Evolutionary conservation across 2,888 invertebrate species (phyloP).

Genomic region (Tinea semifulvella): DNA sequence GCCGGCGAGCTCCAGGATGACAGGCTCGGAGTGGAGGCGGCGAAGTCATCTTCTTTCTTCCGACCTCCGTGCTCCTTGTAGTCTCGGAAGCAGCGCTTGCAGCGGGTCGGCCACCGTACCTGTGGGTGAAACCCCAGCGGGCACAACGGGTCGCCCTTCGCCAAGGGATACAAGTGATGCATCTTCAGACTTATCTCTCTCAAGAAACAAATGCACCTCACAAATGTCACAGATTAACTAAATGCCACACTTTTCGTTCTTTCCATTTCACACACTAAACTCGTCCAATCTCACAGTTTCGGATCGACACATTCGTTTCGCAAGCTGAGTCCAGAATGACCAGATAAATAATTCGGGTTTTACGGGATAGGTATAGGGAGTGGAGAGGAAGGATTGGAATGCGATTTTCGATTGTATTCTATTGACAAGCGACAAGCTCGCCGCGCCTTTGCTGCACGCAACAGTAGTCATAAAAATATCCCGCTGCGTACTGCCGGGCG

Average conservation of each 20-base stretch:
- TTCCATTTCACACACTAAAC: neutral
- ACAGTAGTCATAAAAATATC: constrained; percentile 63
- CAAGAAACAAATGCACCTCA: constrained; percentile 48
- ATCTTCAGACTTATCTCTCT: constrained; percentile 45
- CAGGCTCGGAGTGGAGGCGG: constrained; percentile 82
- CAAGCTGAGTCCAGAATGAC: neutral
- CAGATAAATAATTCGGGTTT: too few relatives aligned
- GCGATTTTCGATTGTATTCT: constrained; percentile 47
- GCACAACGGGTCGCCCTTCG: constrained; percentile 88
- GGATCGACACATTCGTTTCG: constrained; percentile 11
- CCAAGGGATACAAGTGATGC: constrained; percentile 80
- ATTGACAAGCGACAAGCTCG: constrained; percentile 36
- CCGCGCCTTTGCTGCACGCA: constrained; percentile 51
- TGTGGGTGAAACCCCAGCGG: constrained; percentile 95
- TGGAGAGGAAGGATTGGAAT: constrained; percentile 34
- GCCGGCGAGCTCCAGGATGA: constrained; percentile 70
- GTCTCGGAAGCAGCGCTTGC: constrained; percentile 92
- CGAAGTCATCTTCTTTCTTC: constrained; percentile 72
- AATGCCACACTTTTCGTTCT: constrained; percentile 34
- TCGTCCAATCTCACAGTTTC: neutral
- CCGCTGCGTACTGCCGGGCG: constrained; percentile 62
- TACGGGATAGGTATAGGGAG: neutral
- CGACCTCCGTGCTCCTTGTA: constrained; percentile 90
- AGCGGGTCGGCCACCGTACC: constrained; percentile 92
- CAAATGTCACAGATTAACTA: constrained; percentile 32